These are phyloP conservation scores for Galerucella nymphaeae DNA, from an alignment of 2,888 invertebrate species.

Conservation along the genomic window DNA sequence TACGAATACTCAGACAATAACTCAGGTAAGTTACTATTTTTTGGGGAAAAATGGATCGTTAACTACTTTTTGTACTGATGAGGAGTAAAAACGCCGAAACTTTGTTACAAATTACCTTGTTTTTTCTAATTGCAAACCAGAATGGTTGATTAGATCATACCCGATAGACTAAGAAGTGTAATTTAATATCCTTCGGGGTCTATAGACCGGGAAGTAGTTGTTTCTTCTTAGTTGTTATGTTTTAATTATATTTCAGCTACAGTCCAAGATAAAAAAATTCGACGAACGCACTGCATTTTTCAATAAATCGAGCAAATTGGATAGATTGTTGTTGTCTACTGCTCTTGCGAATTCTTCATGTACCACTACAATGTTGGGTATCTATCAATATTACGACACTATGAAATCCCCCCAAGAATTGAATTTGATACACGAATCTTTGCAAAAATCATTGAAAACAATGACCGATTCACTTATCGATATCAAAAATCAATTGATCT, in stretches of 20 bases:
- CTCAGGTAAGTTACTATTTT: too few species aligned
- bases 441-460: slow-evolving; percentile 68
- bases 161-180: too few species aligned
- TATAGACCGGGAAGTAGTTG: background rate
- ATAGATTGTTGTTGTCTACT: slow-evolving; percentile 46
- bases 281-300: background rate
- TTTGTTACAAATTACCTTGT: too few species aligned
- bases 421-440: slow-evolving; percentile 66
- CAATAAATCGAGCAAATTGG: background rate
- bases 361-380: slow-evolving; percentile 65
- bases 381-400: slow-evolving; percentile 63
- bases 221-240: background rate
- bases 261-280: background rate
- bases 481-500: slow-evolving; percentile 3
- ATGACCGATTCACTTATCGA: slow-evolving; percentile 13
- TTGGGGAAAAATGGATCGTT: too few species aligned
- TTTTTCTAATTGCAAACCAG: too few species aligned
- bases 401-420: slow-evolving; percentile 59
- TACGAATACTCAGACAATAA: too few species aligned
- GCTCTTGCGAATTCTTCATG: slow-evolving; percentile 70
- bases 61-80: too few species aligned
- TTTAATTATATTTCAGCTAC: background rate
- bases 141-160: too few species aligned
- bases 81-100: too few species aligned
- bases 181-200: too few species aligned